phyloP scores from a whole-genome alignment of 2,113 vertebrate species.

The Recurvirostra avosetta region DNA sequence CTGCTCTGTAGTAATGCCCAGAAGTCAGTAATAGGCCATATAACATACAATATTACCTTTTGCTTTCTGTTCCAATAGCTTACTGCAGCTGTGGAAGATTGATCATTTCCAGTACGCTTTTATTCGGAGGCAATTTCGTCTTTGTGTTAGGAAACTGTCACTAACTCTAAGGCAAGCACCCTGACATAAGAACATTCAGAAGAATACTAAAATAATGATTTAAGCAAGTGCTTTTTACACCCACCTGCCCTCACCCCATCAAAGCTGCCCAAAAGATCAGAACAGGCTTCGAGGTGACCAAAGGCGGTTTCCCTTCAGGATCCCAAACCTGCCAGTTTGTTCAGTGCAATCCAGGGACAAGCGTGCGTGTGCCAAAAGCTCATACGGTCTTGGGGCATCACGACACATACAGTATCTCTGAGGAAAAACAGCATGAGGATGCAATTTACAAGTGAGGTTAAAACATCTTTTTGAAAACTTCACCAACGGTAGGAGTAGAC shows the following conservation, averaged over 20 bases:
- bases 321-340: neutral
- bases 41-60: neutral
- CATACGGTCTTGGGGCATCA: no score
- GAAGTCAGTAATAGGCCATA: neutral
- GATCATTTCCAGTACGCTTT: neutral
- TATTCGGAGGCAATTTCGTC: neutral
- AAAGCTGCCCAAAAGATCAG: neutral
- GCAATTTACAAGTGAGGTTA: neutral
- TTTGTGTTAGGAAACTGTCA: neutral
- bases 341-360: neutral
- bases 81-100: neutral
- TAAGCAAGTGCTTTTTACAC: neutral
- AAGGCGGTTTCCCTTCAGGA: neutral
- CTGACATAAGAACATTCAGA: neutral
- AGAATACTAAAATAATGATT: neutral
- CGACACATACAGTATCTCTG: neutral
- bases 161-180: neutral
- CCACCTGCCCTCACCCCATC: neutral
- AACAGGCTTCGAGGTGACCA: neutral
- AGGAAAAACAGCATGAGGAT: neutral
- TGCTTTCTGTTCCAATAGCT: neutral
- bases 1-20: neutral
- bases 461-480: neutral
- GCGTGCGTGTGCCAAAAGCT: fast-evolving
- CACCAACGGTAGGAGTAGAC: neutral